Evolutionary conservation across 1,140 invertebrate genomes (phyloP).

Genomic region (Papilio glaucus): DNA sequence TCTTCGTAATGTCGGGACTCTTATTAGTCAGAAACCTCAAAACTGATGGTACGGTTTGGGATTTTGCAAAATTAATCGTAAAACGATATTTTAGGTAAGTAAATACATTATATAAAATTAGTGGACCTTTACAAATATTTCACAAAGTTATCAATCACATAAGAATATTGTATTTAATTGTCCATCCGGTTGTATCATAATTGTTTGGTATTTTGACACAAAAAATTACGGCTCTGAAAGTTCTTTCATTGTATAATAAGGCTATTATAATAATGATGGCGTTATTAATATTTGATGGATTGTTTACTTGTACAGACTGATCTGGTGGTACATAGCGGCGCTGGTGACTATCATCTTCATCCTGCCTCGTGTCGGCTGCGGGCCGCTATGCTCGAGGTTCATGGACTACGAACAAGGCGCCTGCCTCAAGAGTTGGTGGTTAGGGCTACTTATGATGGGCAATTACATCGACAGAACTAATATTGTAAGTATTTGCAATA

Average conservation of each 20-base stretch:
- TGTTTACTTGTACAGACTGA: background rate
- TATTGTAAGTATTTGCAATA: slow-evolving; percentile 24
- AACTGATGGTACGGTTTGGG: background rate
- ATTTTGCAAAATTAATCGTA: background rate
- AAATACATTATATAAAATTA: background rate
- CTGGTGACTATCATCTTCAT: background rate
- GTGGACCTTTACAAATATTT: no score
- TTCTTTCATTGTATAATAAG: no score
- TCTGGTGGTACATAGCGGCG: slow-evolving; percentile 13
- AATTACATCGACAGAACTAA: slow-evolving; percentile 12
- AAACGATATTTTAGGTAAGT: slow-evolving; percentile 30
- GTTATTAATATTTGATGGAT: no score
- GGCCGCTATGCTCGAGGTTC: background rate
- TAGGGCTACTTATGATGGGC: background rate
- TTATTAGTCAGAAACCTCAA: slow-evolving; percentile 18
- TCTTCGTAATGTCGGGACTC: slow-evolving; percentile 20
- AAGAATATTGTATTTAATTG: no score
- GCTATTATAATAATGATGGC: no score
- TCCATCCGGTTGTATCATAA: no score
- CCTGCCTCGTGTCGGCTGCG: background rate
- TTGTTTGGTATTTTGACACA: no score
- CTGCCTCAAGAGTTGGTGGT: slow-evolving; percentile 11
- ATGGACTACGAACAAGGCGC: background rate
- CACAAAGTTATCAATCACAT: no score
- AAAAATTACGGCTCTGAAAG: no score